Conservation (phyloP, 2,113 vertebrate species). For the Corapipo altera region DNA sequence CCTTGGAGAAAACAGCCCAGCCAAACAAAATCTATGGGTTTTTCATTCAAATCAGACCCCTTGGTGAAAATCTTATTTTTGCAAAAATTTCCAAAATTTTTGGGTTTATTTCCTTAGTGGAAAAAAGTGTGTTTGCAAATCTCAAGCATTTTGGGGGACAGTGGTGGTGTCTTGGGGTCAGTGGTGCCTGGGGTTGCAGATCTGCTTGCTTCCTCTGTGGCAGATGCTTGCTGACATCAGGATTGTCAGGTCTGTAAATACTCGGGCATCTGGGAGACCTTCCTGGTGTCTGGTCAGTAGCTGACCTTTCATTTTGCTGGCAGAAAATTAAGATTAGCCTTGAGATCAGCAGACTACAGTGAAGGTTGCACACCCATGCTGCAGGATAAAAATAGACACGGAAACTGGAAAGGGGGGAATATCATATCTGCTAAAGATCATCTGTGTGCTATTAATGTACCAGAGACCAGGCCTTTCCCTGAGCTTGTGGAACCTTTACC, state of each 20-base stretch:
- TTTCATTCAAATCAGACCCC: not conserved
- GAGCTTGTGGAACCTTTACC: not conserved
- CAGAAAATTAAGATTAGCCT: not conserved
- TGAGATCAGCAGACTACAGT: not conserved
- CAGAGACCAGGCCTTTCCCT: not conserved
- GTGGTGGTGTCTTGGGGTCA: not conserved
- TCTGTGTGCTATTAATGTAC: not conserved
- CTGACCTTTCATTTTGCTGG: not conserved
- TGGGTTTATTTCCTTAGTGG: not conserved
- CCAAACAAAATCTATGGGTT: not conserved
- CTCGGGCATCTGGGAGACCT: not conserved
- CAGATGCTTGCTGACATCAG: not conserved
- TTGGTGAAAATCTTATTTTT: not conserved
- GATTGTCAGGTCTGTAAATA: not conserved
- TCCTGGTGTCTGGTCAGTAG: not conserved
- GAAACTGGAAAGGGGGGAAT: not conserved
- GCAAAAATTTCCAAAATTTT: not conserved
- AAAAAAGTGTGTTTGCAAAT: not conserved
- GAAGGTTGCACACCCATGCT: not conserved
- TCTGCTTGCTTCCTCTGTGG: not conserved
- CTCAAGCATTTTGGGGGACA: not conserved
- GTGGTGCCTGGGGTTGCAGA: accelerated
- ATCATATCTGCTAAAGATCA: not conserved
- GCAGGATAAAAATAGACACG: not conserved
- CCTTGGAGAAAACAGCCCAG: not conserved